phyloP scores from a whole-genome alignment of 2,797 vertebrate species.

The Podarcis lilfordi region DNA sequence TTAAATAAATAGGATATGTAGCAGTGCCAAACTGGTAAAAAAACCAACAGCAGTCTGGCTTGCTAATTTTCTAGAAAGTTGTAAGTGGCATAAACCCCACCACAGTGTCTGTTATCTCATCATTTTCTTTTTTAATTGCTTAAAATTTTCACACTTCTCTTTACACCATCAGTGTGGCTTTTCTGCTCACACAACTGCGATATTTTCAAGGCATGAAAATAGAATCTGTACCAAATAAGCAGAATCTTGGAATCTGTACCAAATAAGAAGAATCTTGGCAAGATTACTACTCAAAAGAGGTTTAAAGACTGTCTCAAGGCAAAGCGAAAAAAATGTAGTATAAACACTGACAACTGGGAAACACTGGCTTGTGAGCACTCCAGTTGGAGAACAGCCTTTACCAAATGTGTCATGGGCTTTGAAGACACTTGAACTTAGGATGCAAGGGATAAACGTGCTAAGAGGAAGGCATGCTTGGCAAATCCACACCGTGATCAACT shows the following conservation, averaged over 20 bases:
- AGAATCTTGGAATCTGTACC: slow-evolving; percentile 4
- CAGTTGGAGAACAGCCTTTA: too few relatives aligned
- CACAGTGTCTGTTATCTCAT: background rate
- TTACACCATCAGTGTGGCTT: slow-evolving; percentile 25
- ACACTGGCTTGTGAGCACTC: too few relatives aligned
- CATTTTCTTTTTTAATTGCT: slow-evolving; percentile 9
- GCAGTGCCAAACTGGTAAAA: background rate
- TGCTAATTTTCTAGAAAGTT: slow-evolving; percentile 11
- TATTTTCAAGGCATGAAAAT: background rate
- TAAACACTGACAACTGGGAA: too few relatives aligned
- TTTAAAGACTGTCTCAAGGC: too few relatives aligned
- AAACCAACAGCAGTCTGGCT: background rate
- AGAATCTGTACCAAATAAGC: background rate
- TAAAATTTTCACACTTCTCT: slow-evolving; percentile 17
- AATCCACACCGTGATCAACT: too few relatives aligned
- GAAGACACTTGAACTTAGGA: too few relatives aligned
- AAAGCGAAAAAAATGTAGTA: too few relatives aligned
- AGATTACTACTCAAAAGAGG: background rate
- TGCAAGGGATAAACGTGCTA: too few relatives aligned
- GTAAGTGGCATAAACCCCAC: background rate
- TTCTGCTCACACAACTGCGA: slow-evolving; percentile 10
- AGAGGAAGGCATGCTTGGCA: too few relatives aligned
- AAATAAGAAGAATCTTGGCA: slow-evolving; percentile 11
- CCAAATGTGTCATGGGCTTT: too few relatives aligned
- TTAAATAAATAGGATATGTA: background rate